Base-by-base conservation (phyloP, 1,140 invertebrate species). In the Sminthurides bifidus region DNA sequence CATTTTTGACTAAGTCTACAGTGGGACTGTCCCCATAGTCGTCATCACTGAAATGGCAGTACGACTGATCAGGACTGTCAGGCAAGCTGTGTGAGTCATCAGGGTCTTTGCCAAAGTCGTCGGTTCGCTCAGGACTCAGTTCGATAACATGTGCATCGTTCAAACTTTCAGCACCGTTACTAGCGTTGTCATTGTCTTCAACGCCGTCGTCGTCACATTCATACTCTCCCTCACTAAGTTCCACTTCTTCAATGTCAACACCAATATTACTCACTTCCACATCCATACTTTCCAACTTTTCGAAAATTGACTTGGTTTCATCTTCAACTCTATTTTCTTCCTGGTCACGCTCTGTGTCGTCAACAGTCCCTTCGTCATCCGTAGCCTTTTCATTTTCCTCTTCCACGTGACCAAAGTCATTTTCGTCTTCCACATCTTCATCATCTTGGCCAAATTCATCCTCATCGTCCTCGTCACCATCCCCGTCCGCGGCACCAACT, bases 11-110 rank as follows among this genome's bases (percentile, higher is more conserved):
- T 35, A 49, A 31, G 29, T 49, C 46, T 14, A 33, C 3, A 4
- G 21, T 48, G 6, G 46, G 46, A 35, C 46, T 49, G 46, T 33
- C 31, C 46, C 31, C 46, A 49, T 48, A 26, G 8, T 49, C 8
- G 8, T 49, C 46, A 8, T 31, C n/a, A n/a, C n/a, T n/a, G n/a
- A n/a, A n/a, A n/a, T n/a, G n/a, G n/a, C n/a, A n/a, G n/a, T n/a
- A n/a, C n/a, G n/a, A n/a, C n/a, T n/a, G n/a, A n/a, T n/a, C n/a
- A n/a, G n/a, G n/a, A n/a, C n/a, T n/a, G n/a, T n/a, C n/a, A n/a
- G n/a, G n/a, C n/a, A n/a, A n/a, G n/a, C n/a, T n/a, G n/a, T n/a
- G n/a, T n/a, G n/a, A n/a, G n/a, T n/a, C n/a, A n/a, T n/a, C n/a
- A n/a, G n/a, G n/a, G n/a, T n/a, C n/a, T n/a, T n/a, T n/a, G n/a